A percentile compares a stretch with the other conserved stretches of the same genome.
Evolutionary conservation across 2,888 invertebrate species (phyloP).

Genomic region (Rhyacophila evoluta): DNA sequence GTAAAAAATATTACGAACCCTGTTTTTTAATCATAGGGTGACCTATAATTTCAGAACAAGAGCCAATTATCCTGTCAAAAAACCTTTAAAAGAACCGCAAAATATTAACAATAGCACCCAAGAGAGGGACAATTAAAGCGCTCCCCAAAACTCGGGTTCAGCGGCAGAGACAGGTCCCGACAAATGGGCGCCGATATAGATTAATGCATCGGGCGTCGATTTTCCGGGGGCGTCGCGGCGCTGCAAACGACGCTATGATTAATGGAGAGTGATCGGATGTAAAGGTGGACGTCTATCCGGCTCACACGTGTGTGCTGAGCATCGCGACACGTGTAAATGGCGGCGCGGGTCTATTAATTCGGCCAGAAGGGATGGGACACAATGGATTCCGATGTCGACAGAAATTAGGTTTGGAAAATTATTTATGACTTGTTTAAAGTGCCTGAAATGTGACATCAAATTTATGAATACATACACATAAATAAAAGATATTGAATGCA

Average conservation of each 20-base stretch:
- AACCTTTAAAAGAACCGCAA: neutral
- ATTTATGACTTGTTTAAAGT: no score
- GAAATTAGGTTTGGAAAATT: no score
- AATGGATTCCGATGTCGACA: no score
- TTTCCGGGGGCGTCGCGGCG: conserved; percentile 1
- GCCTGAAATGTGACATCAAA: no score
- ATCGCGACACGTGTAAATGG: conserved; percentile 12
- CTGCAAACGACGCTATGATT: conserved; percentile 16
- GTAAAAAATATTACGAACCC: no score
- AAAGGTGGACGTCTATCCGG: conserved; percentile 7
- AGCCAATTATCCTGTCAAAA: no score
- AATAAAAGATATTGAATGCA: no score
- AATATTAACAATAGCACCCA: neutral
- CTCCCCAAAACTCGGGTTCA: neutral
- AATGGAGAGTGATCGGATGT: conserved; percentile 1
- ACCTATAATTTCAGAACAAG: no score
- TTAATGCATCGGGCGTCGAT: conserved; percentile 22
- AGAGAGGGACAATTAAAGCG: neutral
- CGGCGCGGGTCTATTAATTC: neutral
- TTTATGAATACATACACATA: no score
- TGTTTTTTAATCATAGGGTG: no score
- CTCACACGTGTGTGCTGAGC: neutral
- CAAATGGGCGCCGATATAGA: conserved; percentile 22
- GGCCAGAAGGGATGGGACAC: neutral
- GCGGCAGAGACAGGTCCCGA: neutral